phyloP scores from a whole-genome alignment of 2,888 invertebrate species.

The Dendrolimus pini region DNA sequence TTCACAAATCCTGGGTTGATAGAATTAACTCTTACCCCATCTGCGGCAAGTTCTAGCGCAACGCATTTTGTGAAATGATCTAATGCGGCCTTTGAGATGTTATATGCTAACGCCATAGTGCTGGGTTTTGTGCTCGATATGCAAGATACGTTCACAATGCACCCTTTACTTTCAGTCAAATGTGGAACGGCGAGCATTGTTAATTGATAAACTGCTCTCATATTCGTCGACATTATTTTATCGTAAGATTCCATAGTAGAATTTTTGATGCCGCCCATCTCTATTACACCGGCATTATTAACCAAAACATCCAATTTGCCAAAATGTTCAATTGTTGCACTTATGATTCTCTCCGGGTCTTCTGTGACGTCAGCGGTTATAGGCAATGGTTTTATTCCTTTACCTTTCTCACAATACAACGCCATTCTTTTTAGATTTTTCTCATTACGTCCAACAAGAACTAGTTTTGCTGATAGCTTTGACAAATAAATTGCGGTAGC shows the following conservation, averaged over 20 bases:
- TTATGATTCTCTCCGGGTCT: constrained; percentile 80
- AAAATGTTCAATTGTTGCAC: constrained; percentile 81
- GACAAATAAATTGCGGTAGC: constrained; percentile 82
- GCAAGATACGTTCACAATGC: constrained; percentile 94
- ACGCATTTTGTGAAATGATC: constrained; percentile 95
- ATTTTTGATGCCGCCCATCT: constrained; percentile 86
- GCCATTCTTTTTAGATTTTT: constrained; percentile 50
- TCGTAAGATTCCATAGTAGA: constrained; percentile 90
- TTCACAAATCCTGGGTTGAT: constrained; percentile 96
- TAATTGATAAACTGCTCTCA: constrained; percentile 86
- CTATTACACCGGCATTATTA: constrained; percentile 91
- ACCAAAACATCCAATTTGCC: constrained; percentile 85
- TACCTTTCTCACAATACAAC: constrained; percentile 72
- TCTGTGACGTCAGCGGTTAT: constrained; percentile 81
- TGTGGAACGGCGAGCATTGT: constrained; percentile 91
- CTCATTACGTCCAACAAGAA: constrained; percentile 75
- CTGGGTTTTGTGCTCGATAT: constrained; percentile 82
- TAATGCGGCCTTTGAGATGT: constrained; percentile 93
- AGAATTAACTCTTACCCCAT: constrained; percentile 90
- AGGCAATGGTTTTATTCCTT: constrained; percentile 71
- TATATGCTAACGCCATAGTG: constrained; percentile 89
- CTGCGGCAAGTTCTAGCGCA: constrained; percentile 88
- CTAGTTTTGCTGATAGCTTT: constrained; percentile 78
- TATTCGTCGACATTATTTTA: constrained; percentile 89
- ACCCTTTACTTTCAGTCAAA: constrained; percentile 86